These are phyloP conservation scores for Ichneumoninae sp. DNA, from an alignment of 2,888 invertebrate species.

Conservation along the genomic window DNA sequence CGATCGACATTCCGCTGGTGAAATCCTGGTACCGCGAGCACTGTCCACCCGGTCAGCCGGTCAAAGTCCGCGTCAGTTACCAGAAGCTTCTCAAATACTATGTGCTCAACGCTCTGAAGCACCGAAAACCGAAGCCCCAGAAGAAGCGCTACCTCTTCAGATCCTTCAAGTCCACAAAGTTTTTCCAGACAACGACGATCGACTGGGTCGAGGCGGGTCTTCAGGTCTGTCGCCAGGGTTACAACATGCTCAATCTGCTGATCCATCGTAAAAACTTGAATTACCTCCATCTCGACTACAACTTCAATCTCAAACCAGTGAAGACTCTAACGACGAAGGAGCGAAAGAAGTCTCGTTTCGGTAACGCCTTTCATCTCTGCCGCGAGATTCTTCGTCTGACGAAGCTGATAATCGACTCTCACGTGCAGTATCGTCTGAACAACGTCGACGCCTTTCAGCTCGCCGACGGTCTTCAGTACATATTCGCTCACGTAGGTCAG, in stretches of 20 bases:
- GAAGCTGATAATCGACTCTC: constrained; percentile 99
- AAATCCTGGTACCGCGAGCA: constrained; percentile 99
- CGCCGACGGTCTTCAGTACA: constrained; percentile 99
- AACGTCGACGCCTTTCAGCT: constrained; percentile 99
- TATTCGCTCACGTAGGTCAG: constrained; percentile 99
- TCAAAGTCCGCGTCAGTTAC: constrained; percentile 99
- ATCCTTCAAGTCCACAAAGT: constrained; percentile 99
- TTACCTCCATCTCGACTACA: constrained; percentile 99
- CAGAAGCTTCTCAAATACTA: constrained; percentile 99
- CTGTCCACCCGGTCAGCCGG: constrained; percentile 97
- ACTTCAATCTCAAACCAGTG: constrained; percentile 99
- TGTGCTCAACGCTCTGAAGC: constrained; percentile 98
- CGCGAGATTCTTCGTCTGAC: constrained; percentile 99
- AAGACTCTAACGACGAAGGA: constrained; percentile 99
- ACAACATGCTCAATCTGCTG: constrained; percentile 99
- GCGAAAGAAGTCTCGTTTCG: constrained; percentile 98
- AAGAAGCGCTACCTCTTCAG: constrained; percentile 99
- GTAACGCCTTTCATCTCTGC: constrained; percentile 99
- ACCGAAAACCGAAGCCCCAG: constrained; percentile 98
- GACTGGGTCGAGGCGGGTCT: constrained; percentile 99
- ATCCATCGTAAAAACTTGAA: constrained; percentile 99
- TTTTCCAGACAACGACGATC: constrained; percentile 99
- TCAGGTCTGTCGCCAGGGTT: constrained; percentile 99
- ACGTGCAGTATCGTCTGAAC: constrained; percentile 99
- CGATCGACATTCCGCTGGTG: constrained; percentile 98